Conservation (phyloP, 2,888 invertebrate genomes). For the Teinopalpus imperialis region DNA sequence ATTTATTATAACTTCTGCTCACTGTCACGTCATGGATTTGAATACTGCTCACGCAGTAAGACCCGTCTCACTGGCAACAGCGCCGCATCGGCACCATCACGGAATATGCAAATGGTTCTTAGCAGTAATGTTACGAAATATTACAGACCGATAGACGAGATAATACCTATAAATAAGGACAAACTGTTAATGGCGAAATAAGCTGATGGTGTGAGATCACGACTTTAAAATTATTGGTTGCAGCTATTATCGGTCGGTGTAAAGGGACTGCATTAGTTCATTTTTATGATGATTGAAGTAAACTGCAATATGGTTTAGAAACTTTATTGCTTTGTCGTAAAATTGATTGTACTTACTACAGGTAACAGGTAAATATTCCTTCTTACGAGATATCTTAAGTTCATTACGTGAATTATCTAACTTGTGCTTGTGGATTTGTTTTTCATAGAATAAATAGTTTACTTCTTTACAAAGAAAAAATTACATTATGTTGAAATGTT, state of each 20-base stretch:
- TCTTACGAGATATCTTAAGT: too few relatives aligned
- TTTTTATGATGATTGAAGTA: conserved; percentile 33
- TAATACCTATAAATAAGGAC: conserved; percentile 76
- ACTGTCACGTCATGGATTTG: conserved; percentile 15
- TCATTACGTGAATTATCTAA: too few relatives aligned
- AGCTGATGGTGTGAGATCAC: conserved; percentile 71
- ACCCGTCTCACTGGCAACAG: conserved; percentile 37
- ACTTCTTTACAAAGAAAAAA: too few relatives aligned
- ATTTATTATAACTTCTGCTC: conserved; percentile 15
- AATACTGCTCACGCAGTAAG: conserved; percentile 6
- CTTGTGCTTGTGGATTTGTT: too few relatives aligned
- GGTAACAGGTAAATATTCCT: too few relatives aligned
- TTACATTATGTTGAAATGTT: too few relatives aligned
- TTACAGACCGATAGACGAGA: conserved; percentile 63
- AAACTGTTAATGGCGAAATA: conserved; percentile 71
- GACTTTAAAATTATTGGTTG: conserved; percentile 61
- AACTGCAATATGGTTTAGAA: conserved; percentile 22
- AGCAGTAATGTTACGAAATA: conserved; percentile 67
- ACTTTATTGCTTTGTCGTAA: conserved; percentile 16
- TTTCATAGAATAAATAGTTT: too few relatives aligned
- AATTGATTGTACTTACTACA: too few relatives aligned
- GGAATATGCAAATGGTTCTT: conserved; percentile 73
- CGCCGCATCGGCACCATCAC: conserved; percentile 54
- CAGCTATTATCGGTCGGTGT: conserved; percentile 56
- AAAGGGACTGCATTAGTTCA: conserved; percentile 44